A percentile compares a stretch with the other conserved stretches of the same genome.
Evolutionary conservation across 2,888 invertebrate genomes (phyloP).

Genomic region (Eupithecia centaureata): DNA sequence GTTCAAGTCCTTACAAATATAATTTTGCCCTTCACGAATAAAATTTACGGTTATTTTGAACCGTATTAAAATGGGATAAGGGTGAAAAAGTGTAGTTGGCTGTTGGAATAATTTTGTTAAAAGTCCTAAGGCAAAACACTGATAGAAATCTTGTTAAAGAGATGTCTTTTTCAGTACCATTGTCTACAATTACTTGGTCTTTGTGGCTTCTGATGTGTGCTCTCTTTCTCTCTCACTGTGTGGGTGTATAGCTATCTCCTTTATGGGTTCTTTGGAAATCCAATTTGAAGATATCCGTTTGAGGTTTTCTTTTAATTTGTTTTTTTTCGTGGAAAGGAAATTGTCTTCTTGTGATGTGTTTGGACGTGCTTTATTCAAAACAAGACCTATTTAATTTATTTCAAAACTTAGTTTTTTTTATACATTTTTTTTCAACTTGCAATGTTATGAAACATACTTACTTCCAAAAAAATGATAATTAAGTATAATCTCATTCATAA

Average conservation of each 20-base stretch:
- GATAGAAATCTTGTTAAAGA: slow-evolving; percentile 82
- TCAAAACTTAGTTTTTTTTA: neutral
- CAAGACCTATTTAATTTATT: neutral
- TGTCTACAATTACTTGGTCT: slow-evolving; percentile 82
- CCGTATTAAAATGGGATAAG: slow-evolving; percentile 32
- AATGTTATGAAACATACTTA: too few species aligned
- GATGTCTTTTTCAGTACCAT: slow-evolving; percentile 82
- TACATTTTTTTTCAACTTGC: neutral
- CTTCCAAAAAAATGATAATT: too few species aligned
- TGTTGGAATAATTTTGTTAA: slow-evolving; percentile 48
- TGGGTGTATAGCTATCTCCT: slow-evolving; percentile 47
- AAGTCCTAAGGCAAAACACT: slow-evolving; percentile 75
- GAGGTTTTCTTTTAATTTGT: slow-evolving; percentile 58
- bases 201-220: slow-evolving; percentile 63
- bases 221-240: slow-evolving; percentile 53
- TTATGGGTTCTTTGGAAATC: slow-evolving; percentile 63
- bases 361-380: neutral
- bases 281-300: slow-evolving; percentile 75
- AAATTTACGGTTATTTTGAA: slow-evolving; percentile 30
- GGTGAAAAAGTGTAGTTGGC: slow-evolving; percentile 4
- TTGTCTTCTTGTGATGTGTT: slow-evolving; percentile 31
- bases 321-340: slow-evolving; percentile 44
- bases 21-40: slow-evolving; percentile 6
- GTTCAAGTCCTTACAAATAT: slow-evolving; percentile 71
- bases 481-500: too few species aligned